phyloP scores from a whole-genome alignment of 2,797 vertebrate species.

The Dendrocincla fuliginosa region DNA sequence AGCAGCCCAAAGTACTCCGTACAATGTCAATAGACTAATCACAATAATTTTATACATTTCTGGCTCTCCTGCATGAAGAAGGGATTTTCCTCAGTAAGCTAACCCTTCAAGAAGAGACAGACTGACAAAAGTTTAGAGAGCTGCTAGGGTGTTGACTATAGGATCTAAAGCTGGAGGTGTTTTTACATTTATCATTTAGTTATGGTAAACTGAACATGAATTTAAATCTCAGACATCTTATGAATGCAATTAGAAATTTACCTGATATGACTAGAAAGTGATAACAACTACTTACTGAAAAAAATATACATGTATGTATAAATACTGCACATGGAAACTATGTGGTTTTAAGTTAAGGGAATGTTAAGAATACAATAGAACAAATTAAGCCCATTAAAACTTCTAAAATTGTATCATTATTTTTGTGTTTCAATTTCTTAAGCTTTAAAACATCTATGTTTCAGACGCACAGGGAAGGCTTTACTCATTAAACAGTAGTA shows the following conservation, averaged over 20 bases:
- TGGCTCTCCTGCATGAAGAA: background rate
- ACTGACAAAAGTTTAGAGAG: background rate
- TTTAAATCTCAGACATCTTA: background rate
- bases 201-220: background rate
- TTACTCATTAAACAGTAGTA: background rate
- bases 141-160: background rate
- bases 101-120: slow-evolving; percentile 6
- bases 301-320: background rate
- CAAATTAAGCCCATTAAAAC: background rate
- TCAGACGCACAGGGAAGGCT: background rate
- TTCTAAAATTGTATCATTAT: background rate
- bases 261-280: background rate
- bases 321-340: background rate
- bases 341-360: background rate
- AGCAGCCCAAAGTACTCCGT: background rate
- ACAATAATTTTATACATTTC: background rate
- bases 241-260: background rate
- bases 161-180: background rate
- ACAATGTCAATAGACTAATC: background rate
- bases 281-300: background rate
- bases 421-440: background rate
- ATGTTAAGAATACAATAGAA: background rate
- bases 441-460: background rate
- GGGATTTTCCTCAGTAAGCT: background rate
- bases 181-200: background rate